Base-by-base conservation (phyloP, 2,888 invertebrate genomes). In the Globia sparganii region DNA sequence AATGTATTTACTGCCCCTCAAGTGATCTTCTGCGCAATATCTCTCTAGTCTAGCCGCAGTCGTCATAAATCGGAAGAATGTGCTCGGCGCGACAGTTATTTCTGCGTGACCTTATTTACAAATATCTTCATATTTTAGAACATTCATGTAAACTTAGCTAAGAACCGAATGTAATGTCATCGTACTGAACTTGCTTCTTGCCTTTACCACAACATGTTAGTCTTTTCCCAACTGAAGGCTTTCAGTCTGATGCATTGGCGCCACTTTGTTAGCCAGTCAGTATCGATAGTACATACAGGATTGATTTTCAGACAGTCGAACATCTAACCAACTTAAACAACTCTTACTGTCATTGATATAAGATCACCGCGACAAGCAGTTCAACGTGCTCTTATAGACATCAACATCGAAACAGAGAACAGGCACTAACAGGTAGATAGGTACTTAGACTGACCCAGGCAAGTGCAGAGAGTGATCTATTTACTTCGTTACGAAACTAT, bases 31-130 rank as follows among this genome's bases (percentile, higher is more conserved):
- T 5, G 37, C 46, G 46, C 65, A 67, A 71, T 59, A 68, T 49
- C 28, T 65, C 56, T 58, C 34, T 18, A 61, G 82, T 72, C 85
- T 70, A 40, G 62, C 53, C 70, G 4, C 40, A 37, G 67, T 40
- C 77, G 40, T 67, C 49, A 53, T 68, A 71, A 61, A 65, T 74
- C 69, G 66, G 66, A 76, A 81, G 64, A 83, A 69, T 69, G 69
- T 64, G 69, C 80, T 75, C 37, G 56, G 72, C 37, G 72, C 77
- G 67, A 71, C 82, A 72, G 69, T 85, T 85, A 85, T 85, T 85
- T 85, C 46, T 67, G 72, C 40, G 72, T 77, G 86, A 81, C 86
- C 83, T 70, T 64, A 84, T 81, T 81, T 56, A 72, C 59, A 81
- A 43, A 59, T 84, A 61, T 73, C 67, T 83, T 46, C n/a, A 61